Evolutionary conservation across 2,797 vertebrate species (phyloP).

Genomic region (Labroides dimidiatus): DNA sequence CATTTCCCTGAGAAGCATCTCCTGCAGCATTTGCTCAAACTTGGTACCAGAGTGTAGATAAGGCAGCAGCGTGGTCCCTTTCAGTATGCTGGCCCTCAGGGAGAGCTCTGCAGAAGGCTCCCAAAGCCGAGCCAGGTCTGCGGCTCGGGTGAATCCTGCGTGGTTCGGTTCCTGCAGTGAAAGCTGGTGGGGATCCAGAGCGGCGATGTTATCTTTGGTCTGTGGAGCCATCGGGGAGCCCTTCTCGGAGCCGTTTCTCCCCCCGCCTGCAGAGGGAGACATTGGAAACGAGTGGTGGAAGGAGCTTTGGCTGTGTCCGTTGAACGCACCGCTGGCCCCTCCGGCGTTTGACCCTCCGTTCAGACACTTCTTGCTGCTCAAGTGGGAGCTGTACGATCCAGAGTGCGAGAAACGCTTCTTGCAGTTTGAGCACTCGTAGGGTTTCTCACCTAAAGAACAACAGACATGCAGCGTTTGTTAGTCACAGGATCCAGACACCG

Average conservation of each 20-base stretch:
- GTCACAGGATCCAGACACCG: neutral
- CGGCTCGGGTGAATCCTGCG: conserved; percentile 40
- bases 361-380: conserved; percentile 87
- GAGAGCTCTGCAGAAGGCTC: conserved; percentile 74
- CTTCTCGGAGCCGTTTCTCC: conserved; percentile 70
- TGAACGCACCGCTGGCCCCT: conserved; percentile 60
- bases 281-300: conserved; percentile 71
- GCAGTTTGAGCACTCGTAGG: conserved; percentile 88
- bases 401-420: conserved; percentile 88
- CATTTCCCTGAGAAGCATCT: conserved; percentile 81
- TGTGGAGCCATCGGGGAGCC: conserved; percentile 61
- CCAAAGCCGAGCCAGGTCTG: conserved; percentile 69
- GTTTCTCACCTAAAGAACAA: conserved; percentile 85
- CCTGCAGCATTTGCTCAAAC: conserved; percentile 84
- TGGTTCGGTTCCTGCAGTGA: conserved; percentile 56
- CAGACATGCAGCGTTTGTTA: conserved; percentile 27
- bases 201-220: conserved; percentile 49
- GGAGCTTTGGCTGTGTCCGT: conserved; percentile 72
- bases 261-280: conserved; percentile 74
- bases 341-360: conserved; percentile 63
- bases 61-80: conserved; percentile 78
- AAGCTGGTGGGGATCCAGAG: conserved; percentile 55
- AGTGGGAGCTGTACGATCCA: conserved; percentile 87
- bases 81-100: conserved; percentile 72
- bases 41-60: conserved; percentile 78